phyloP scores from a whole-genome alignment of 2,888 invertebrate genomes.

The Rhagophthalmus giganteus region DNA sequence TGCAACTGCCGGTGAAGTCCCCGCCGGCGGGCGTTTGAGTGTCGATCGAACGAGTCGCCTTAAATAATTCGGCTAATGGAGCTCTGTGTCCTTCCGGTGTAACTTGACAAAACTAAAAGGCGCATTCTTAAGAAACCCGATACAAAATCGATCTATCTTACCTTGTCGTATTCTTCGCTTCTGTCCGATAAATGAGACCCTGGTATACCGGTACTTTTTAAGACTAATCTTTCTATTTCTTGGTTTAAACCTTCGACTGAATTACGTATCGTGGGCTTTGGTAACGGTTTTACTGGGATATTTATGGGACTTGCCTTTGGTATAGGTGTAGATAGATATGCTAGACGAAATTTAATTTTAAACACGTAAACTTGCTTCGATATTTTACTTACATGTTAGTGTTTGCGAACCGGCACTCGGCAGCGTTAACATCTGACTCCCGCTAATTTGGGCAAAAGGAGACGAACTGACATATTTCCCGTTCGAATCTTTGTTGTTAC shows the following conservation, averaged over 20 bases:
- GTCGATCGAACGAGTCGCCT: constrained; percentile 72
- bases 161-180: constrained; percentile 63
- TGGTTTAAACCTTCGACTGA: constrained; percentile 87
- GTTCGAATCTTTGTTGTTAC: constrained; percentile 50
- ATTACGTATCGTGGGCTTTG: constrained; percentile 73
- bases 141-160: neutral
- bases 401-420: constrained; percentile 57
- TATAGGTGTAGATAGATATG: constrained; percentile 44
- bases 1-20: constrained; percentile 66
- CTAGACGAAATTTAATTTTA: constrained; percentile 33
- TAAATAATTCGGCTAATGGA: constrained; percentile 75
- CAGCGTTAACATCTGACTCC: constrained; percentile 59
- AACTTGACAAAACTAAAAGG: constrained; percentile 58
- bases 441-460: constrained; percentile 57
- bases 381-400: constrained; percentile 39
- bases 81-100: constrained; percentile 86
- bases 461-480: constrained; percentile 34
- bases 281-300: constrained; percentile 61
- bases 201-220: constrained; percentile 58
- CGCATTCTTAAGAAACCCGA: neutral
- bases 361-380: neutral
- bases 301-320: constrained; percentile 61
- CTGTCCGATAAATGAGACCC: constrained; percentile 46
- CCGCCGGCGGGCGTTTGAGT: constrained; percentile 80
- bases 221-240: constrained; percentile 80